Evolutionary conservation across 2,797 vertebrate genomes (phyloP).

Genomic region (Pristis pectinata): DNA sequence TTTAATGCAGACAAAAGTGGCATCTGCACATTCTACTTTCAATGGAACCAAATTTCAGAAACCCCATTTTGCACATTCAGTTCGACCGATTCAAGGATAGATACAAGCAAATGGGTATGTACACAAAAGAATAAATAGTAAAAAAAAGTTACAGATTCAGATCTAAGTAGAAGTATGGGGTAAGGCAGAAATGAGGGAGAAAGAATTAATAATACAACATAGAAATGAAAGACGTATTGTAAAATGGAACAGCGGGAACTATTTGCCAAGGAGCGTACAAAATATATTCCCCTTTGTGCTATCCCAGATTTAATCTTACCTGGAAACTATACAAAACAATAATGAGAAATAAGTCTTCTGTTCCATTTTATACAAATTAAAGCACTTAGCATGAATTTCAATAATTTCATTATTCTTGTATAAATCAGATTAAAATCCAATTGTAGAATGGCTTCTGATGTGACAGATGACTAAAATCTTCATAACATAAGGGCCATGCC

Average conservation of each 20-base stretch:
- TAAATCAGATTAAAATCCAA: slow-evolving; percentile 22
- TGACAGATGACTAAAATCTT: slow-evolving; percentile 17
- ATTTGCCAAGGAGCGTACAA: background rate
- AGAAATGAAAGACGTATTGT: background rate
- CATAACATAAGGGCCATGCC: background rate
- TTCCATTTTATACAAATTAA: background rate
- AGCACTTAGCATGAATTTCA: background rate
- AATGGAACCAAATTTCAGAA: too few species aligned
- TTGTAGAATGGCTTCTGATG: slow-evolving; percentile 6
- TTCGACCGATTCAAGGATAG: background rate
- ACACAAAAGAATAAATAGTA: too few species aligned
- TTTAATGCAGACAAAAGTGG: too few species aligned
- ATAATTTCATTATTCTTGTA: background rate
- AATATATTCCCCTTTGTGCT: background rate
- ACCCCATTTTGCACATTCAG: too few species aligned
- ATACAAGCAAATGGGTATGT: background rate
- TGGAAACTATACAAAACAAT: background rate
- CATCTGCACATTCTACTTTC: too few species aligned
- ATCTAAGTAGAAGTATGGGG: background rate
- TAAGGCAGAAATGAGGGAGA: background rate
- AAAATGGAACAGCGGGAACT: background rate
- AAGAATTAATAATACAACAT: background rate
- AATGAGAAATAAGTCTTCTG: background rate
- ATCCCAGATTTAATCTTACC: slow-evolving; percentile 4
- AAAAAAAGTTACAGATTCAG: background rate